Percentiles rank a stretch among this genome's conserved stretches.
phyloP scores from a whole-genome alignment of 35 echinoderm and acorn worm genomes.

The Apostichopus japonicus region DNA sequence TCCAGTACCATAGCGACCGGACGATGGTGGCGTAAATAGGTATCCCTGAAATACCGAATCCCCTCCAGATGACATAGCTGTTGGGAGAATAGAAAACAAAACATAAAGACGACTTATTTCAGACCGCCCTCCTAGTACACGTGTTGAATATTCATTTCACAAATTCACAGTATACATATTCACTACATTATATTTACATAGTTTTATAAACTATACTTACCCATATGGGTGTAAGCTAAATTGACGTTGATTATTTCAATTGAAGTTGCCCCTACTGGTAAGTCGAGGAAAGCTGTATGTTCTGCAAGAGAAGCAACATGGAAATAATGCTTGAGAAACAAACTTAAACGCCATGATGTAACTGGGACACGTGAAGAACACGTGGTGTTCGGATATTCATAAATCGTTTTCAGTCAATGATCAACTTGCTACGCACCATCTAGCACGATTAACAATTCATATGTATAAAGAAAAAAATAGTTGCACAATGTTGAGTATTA shows the following conservation, averaged over 20 bases:
- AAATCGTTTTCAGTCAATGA: background rate
- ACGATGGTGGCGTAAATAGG: conserved; percentile 33
- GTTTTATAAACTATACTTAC: conserved; percentile 42
- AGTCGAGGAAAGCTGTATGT: conserved; percentile 37
- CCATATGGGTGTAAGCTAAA: conserved; percentile 61
- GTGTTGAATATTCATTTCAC: background rate
- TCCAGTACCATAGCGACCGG: conserved; percentile 59
- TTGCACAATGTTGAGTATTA: no score
- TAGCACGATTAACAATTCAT: no score
- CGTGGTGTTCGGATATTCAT: background rate
- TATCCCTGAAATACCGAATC: conserved; percentile 45
- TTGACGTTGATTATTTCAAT: conserved; percentile 63
- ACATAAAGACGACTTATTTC: background rate
- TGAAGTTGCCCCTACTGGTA: conserved; percentile 40
- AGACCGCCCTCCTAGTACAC: background rate
- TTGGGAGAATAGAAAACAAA: background rate
- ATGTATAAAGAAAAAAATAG: no score
- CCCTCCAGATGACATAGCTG: background rate
- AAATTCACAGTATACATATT: background rate
- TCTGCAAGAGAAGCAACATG: background rate
- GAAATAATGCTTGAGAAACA: no score
- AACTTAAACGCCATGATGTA: no score
- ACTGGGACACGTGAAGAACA: no score
- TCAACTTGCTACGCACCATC: background rate
- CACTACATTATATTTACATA: background rate